Conservation (phyloP, 2,797 vertebrate genomes). For the Chaetodon trifasciatus region DNA sequence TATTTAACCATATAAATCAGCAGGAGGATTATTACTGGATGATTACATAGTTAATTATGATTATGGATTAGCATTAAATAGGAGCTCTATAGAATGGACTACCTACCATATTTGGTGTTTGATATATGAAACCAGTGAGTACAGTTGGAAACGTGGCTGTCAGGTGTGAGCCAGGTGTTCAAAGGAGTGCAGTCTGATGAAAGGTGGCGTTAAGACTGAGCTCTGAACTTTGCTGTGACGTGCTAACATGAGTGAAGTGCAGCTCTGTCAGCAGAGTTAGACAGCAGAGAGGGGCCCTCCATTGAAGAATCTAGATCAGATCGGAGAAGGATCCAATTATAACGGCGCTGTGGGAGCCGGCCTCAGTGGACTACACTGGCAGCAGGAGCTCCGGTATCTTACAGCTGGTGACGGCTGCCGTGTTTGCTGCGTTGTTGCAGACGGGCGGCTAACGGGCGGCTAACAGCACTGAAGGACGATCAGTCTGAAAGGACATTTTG, state of each 20-base stretch:
- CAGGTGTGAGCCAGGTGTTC: not conserved
- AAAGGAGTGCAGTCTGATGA: not conserved
- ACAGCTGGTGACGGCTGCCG: slow-evolving; percentile 1
- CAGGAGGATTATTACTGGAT: slow-evolving; percentile 39
- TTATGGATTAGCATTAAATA: slow-evolving; percentile 7
- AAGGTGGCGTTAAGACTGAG: not conserved
- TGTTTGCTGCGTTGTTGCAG: slow-evolving; percentile 22
- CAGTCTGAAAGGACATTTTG: not conserved
- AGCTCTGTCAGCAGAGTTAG: slow-evolving; percentile 17
- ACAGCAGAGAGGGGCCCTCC: slow-evolving; percentile 30
- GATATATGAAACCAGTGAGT: slow-evolving; percentile 11
- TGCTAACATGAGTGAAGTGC: slow-evolving; percentile 18
- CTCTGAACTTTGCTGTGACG: slow-evolving; percentile 8
- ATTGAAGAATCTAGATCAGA: slow-evolving; percentile 47
- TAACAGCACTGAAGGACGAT: not conserved
- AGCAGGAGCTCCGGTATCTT: not conserved
- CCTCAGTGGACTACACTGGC: slow-evolving; percentile 29
- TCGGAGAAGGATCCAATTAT: slow-evolving; percentile 43
- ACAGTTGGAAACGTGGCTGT: not conserved
- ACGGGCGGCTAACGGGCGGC: not conserved
- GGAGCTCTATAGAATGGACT: not conserved
- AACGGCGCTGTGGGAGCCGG: slow-evolving; percentile 12
- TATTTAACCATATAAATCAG: slow-evolving; percentile 11
- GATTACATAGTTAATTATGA: slow-evolving; percentile 29
- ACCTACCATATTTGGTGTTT: slow-evolving; percentile 12